Evolutionary conservation across 1,140 invertebrate species (phyloP).

Genomic region (Micrasema longulum): DNA sequence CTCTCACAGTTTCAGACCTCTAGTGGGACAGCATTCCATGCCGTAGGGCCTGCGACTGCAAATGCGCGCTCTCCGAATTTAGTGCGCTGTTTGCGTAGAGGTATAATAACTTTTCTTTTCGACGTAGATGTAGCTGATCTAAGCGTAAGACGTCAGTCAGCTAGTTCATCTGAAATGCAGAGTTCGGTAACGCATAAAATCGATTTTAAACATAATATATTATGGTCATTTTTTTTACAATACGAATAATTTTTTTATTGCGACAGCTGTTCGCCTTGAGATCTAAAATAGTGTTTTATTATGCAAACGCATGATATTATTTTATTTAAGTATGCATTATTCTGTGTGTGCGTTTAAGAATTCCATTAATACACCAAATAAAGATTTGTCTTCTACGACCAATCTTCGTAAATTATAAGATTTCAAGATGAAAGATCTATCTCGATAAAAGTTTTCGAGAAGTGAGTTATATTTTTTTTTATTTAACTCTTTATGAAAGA

Average conservation of each 20-base stretch:
- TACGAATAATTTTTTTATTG: background rate
- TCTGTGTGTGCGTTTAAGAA: background rate
- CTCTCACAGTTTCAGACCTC: background rate
- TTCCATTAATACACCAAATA: background rate
- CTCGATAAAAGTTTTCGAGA: background rate
- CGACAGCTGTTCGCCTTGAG: background rate
- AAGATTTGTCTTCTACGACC: background rate
- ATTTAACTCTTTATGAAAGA: no score
- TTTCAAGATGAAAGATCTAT: background rate
- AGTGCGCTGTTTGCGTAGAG: no score
- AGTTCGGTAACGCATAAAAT: background rate
- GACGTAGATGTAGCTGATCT: no score
- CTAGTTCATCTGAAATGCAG: no score
- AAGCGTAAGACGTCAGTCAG: no score
- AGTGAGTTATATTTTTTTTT: no score
- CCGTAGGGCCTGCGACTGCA: no score
- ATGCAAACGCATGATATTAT: background rate
- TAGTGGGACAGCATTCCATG: background rate
- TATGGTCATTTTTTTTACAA: background rate
- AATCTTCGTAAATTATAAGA: background rate
- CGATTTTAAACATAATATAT: background rate
- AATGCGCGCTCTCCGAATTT: no score
- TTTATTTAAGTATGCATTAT: background rate
- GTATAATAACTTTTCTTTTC: no score
- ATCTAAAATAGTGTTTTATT: background rate